Evolutionary conservation across 1,140 invertebrate genomes (phyloP), one percentile per base, ranked within the genome.

Genomic region (Scaptomyza pallida): DNA sequence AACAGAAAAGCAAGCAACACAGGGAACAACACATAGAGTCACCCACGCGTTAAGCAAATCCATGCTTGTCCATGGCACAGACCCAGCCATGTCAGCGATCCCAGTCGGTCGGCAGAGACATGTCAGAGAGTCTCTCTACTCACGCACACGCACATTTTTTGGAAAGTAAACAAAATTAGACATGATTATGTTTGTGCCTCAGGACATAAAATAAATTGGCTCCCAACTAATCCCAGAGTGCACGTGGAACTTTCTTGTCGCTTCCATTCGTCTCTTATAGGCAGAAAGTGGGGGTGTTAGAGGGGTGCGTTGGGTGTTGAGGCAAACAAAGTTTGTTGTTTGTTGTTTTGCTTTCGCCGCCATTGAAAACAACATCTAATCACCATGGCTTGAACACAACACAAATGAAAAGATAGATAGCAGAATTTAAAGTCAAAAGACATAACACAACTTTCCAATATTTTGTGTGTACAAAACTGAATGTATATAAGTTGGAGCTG

Each of bases 91-190:
- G 23, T 26, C 23, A 26, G 23, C 6, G 23, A 26, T 26, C 23
- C 48, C 26, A 43, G n/a, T n/a, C 45, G 43, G 35, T 48, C 48
- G 26, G 9, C 21, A 35, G 19, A 68, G 35, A 33, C 26, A 72
- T 12, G 23, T 9, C 60, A 52, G 30, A 35, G 59, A 45, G 37
- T 26, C 41, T 51, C 61, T 40, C 40, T 55, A 78, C 74, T 75
- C 78, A 75, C 75, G 78, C 78, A 86, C 85, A 86, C 85, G 65
- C 80, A 78, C 80, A 85, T 89, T 89, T 89, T 89, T 80, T n/a
- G n/a, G 77, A 85, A 89, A 85, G 86, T 89, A 89, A 89, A 86
- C 85, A 89, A 89, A 89, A 89, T 89, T 88, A 88, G 82, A 88
- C 68, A 88, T 88, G 82, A 88, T 88, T 88, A 88, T 88, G 78